These are phyloP conservation scores for Forbesichthys agassizii DNA, from an alignment of 2,113 vertebrate genomes.

Conservation along the genomic window DNA sequence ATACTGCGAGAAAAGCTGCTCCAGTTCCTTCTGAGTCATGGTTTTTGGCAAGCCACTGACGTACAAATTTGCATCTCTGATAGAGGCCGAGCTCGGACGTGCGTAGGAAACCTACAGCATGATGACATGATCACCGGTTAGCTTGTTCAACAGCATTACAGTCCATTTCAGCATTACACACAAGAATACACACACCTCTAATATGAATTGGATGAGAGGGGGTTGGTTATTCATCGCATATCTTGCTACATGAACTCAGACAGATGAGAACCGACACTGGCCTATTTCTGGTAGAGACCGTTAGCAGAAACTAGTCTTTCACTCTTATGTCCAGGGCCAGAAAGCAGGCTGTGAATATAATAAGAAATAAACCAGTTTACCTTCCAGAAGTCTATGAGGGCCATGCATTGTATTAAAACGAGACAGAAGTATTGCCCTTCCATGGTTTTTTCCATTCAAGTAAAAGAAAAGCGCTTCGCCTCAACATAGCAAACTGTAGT, in stretches of 20 bases:
- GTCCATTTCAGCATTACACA: not conserved
- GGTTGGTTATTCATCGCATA: not conserved
- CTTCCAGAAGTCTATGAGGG: not conserved
- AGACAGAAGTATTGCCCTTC: too few relatives aligned
- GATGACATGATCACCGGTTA: slow-evolving; percentile 6
- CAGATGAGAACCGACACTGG: not conserved
- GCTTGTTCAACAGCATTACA: not conserved
- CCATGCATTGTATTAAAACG: not conserved
- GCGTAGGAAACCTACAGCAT: slow-evolving; percentile 87
- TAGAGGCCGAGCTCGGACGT: slow-evolving; percentile 96
- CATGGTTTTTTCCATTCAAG: too few relatives aligned
- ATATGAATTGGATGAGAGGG: not conserved
- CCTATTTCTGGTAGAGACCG: not conserved
- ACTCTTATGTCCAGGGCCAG: not conserved
- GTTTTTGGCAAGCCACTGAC: slow-evolving; percentile 97
- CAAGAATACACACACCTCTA: slow-evolving; percentile 1
- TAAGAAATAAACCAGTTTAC: not conserved
- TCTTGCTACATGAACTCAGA: not conserved
- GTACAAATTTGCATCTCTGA: slow-evolving; percentile 97
- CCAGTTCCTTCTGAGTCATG: slow-evolving; percentile 96
- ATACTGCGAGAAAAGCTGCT: slow-evolving; percentile 96
- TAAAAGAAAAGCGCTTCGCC: too few relatives aligned
- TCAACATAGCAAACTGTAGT: too few relatives aligned
- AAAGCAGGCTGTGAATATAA: not conserved
- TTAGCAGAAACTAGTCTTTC: not conserved